A percentile compares a stretch with the other conserved stretches of the same genome.
Evolutionary conservation across 1,140 invertebrate genomes (phyloP).

Genomic region (Musca domestica): DNA sequence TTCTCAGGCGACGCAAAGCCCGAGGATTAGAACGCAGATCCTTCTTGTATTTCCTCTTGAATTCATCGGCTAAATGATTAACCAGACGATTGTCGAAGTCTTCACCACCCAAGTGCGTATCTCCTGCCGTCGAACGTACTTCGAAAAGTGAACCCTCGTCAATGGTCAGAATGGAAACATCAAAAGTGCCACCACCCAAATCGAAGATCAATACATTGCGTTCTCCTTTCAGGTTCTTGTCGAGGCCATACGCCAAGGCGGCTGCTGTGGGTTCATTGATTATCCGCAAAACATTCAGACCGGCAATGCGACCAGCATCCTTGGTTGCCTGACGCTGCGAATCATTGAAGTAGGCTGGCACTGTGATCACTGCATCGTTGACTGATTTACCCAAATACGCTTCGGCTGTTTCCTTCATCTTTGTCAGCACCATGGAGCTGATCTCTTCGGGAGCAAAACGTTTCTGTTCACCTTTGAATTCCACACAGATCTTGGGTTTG

Average conservation of each 20-base stretch:
- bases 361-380: constrained; percentile 63
- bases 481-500: constrained; percentile 70
- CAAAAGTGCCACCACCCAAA: constrained; percentile 76
- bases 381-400: constrained; percentile 71
- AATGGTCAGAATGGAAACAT: constrained; percentile 84
- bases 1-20: constrained; percentile 72
- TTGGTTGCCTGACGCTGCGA: constrained; percentile 66
- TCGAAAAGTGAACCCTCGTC: constrained; percentile 81
- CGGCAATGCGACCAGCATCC: constrained; percentile 66
- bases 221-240: constrained; percentile 73
- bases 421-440: constrained; percentile 73
- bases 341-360: constrained; percentile 66
- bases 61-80: constrained; percentile 71
- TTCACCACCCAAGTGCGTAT: constrained; percentile 73
- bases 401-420: constrained; percentile 81
- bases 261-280: constrained; percentile 72
- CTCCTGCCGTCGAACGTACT: constrained; percentile 75
- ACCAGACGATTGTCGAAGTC: constrained; percentile 80
- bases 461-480: constrained; percentile 73
- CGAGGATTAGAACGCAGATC: constrained; percentile 72
- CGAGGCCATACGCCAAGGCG: constrained; percentile 71
- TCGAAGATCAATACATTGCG: constrained; percentile 65
- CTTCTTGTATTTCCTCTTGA: constrained; percentile 80
- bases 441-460: constrained; percentile 75
- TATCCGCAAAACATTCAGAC: constrained; percentile 71